phyloP scores from a whole-genome alignment of 2,797 vertebrate genomes.

The Cheirogaleus major region DNA sequence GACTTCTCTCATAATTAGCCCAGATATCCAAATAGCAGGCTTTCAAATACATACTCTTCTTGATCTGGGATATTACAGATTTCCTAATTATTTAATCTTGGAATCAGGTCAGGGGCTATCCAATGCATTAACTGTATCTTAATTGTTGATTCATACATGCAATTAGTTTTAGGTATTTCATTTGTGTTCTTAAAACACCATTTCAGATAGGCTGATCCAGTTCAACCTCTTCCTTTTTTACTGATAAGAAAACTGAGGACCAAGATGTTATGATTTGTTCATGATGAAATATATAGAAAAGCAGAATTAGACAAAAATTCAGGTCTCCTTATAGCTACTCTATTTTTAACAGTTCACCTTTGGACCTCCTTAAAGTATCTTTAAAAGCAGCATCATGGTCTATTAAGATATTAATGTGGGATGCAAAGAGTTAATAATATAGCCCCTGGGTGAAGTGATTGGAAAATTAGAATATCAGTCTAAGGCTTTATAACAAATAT shows the following conservation, averaged over 20 bases:
- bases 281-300: not conserved
- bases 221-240: not conserved
- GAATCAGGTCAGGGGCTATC: not conserved
- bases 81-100: not conserved
- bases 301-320: constrained; percentile 11
- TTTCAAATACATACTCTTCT: not conserved
- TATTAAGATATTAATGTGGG: not conserved
- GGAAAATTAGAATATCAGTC: not conserved
- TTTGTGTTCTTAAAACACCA: not conserved
- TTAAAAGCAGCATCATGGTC: not conserved
- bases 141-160: not conserved
- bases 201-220: not conserved
- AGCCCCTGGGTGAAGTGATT: not conserved
- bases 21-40: not conserved
- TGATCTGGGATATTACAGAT: not conserved
- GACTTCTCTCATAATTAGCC: not conserved
- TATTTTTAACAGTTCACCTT: not conserved
- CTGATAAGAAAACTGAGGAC: not conserved
- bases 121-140: not conserved
- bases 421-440: not conserved
- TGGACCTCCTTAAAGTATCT: not conserved
- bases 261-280: not conserved
- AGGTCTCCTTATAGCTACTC: not conserved
- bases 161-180: not conserved
- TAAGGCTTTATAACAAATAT: not conserved